These are phyloP conservation scores for Coelopa pilipes DNA, from an alignment of 2,888 invertebrate species.

Conservation along the genomic window DNA sequence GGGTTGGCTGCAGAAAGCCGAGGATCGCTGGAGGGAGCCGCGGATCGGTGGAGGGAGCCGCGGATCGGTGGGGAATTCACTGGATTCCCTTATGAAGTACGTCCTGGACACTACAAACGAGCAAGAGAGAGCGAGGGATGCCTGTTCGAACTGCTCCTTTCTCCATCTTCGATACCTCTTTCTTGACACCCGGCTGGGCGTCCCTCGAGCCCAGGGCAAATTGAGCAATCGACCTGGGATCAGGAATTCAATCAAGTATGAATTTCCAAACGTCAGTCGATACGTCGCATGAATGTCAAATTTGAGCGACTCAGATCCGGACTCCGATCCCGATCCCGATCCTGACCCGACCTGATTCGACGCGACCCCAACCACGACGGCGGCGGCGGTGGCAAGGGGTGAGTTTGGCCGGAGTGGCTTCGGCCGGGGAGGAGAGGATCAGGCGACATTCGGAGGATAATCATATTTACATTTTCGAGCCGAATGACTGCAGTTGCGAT, in stretches of 20 bases:
- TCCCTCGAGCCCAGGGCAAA: background rate
- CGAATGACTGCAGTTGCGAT: background rate
- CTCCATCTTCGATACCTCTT: too few species aligned
- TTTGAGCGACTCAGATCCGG: slow-evolving; percentile 1
- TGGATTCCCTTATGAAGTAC: too few species aligned
- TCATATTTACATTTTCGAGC: slow-evolving; percentile 31
- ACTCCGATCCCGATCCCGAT: background rate
- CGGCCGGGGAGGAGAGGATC: background rate
- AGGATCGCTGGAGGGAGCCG: too few species aligned
- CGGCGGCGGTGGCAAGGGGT: slow-evolving; percentile 2
- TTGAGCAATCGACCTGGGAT: background rate
- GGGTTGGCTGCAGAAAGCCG: too few species aligned
- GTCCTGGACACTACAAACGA: too few species aligned
- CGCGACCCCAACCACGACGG: background rate
- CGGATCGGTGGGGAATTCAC: too few species aligned
- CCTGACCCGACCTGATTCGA: background rate
- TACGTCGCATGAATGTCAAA: slow-evolving; percentile 18
- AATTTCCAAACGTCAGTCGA: slow-evolving; percentile 21
- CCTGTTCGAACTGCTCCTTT: too few species aligned
- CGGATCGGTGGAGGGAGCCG: too few species aligned
- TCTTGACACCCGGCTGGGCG: background rate
- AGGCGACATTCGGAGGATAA: slow-evolving; percentile 18
- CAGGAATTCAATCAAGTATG: slow-evolving; percentile 24
- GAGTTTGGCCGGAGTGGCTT: background rate
- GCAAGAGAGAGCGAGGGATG: too few species aligned